phyloP scores from a whole-genome alignment of 37 sponge, comb jelly and placozoan species.

The Crambe crambe region DNA sequence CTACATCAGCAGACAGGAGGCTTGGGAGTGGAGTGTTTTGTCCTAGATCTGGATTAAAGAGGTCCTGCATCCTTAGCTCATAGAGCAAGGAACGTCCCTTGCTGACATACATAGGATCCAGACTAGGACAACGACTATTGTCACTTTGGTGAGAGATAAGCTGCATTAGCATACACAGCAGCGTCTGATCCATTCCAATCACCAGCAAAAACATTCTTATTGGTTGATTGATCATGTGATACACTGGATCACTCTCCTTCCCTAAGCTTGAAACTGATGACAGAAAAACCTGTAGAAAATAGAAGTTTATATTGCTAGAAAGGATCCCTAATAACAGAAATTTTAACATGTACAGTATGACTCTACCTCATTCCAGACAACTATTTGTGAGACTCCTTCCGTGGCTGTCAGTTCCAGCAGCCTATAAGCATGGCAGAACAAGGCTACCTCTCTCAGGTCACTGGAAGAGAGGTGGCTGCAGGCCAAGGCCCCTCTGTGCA shows the following conservation, averaged over 20 bases:
- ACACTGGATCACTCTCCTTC: neutral
- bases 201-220: conserved; percentile 28
- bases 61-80: conserved; percentile 35
- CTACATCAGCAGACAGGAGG: conserved; percentile 39
- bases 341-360: neutral
- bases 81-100: conserved; percentile 29
- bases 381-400: conserved; percentile 31
- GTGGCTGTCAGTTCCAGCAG: conserved; percentile 46
- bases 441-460: conserved; percentile 24
- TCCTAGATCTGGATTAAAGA: conserved; percentile 9
- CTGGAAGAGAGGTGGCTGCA: conserved; percentile 39
- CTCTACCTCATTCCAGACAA: conserved; percentile 60
- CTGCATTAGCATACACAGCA: conserved; percentile 53
- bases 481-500: conserved; percentile 53
- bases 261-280: neutral
- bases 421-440: conserved; percentile 32
- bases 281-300: neutral
- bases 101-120: conserved; percentile 35
- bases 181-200: conserved; percentile 33
- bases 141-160: neutral
- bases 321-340: too few relatives aligned
- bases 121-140: neutral
- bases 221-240: too few relatives aligned
- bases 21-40: conserved; percentile 19
- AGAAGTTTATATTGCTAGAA: too few relatives aligned